These are phyloP conservation scores for Ichneumon xanthorius DNA, from an alignment of 2,888 invertebrate genomes.

Conservation along the genomic window DNA sequence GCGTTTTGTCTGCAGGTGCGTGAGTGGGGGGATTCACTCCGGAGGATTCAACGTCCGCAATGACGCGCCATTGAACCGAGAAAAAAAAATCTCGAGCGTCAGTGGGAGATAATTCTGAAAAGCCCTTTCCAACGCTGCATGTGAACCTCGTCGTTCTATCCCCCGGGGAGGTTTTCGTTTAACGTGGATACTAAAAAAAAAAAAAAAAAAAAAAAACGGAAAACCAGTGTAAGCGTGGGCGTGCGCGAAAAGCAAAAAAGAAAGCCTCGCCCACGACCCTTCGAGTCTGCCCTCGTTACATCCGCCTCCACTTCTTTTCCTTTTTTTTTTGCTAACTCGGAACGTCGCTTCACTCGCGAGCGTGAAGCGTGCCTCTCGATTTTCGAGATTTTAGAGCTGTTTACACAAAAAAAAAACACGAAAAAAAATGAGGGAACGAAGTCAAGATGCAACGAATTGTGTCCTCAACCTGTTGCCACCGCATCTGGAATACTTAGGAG, in stretches of 20 bases:
- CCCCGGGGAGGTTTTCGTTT: constrained; percentile 1
- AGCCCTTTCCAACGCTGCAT: not conserved
- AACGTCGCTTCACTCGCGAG: not conserved
- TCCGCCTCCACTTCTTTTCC: not conserved
- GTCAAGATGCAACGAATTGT: not conserved
- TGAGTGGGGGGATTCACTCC: not conserved
- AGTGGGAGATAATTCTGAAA: not conserved
- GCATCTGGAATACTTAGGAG: not conserved
- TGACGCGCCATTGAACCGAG: constrained; percentile 11
- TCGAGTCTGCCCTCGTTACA: not conserved
- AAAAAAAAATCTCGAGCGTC: not conserved
- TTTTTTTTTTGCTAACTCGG: not conserved
- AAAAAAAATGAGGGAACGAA: not conserved
- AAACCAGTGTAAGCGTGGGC: constrained; percentile 4
- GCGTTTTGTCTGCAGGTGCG: not conserved
- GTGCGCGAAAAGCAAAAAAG: not conserved
- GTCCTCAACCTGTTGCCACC: not conserved
- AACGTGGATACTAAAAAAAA: not conserved
- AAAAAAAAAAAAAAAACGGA: not conserved
- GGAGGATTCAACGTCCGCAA: not conserved
- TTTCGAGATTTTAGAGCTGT: not conserved
- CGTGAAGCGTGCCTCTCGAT: constrained; percentile 7
- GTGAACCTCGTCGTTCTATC: not conserved
- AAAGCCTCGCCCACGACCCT: constrained; percentile 7
- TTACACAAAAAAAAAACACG: not conserved